Evolutionary conservation across 2,113 vertebrate species (phyloP).

Genomic region (Paratilapia polleni): DNA sequence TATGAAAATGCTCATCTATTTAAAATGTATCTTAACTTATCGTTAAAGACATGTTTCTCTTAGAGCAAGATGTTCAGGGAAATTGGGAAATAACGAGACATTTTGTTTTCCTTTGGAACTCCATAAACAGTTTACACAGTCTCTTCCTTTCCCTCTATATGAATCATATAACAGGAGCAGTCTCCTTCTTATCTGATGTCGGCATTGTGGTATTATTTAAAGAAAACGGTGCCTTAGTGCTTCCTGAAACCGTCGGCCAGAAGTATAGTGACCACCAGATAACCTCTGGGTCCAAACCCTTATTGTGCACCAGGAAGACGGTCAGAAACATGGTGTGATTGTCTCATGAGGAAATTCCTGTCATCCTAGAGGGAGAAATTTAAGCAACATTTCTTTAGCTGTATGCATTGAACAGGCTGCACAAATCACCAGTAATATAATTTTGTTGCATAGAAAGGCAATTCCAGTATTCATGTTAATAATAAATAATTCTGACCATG

Average conservation of each 20-base stretch:
- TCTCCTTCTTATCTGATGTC: slow-evolving; percentile 74
- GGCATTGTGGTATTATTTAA: slow-evolving; percentile 80
- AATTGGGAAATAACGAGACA: slow-evolving; percentile 38
- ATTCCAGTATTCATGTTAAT: background rate
- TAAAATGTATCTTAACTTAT: background rate
- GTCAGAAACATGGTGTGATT: slow-evolving; percentile 20
- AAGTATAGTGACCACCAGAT: slow-evolving; percentile 69
- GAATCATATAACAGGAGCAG: slow-evolving; percentile 71
- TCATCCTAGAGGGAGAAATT: slow-evolving; percentile 31
- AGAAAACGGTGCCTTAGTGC: slow-evolving; percentile 62
- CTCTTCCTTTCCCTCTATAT: slow-evolving; percentile 63
- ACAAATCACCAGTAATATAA: background rate
- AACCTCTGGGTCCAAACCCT: slow-evolving; percentile 59
- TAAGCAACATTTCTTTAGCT: background rate
- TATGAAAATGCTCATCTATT: too few relatives aligned
- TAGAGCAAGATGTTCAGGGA: background rate
- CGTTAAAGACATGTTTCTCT: background rate
- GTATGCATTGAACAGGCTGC: background rate
- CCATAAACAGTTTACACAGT: slow-evolving; percentile 68
- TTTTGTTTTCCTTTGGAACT: slow-evolving; percentile 34
- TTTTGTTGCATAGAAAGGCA: background rate
- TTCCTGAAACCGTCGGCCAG: slow-evolving; percentile 71
- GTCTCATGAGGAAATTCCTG: slow-evolving; percentile 31
- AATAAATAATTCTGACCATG: background rate
- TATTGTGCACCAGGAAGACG: slow-evolving; percentile 57